Evolutionary conservation across 2,888 invertebrate genomes (phyloP).

Genomic region (Acrobasis consociella): DNA sequence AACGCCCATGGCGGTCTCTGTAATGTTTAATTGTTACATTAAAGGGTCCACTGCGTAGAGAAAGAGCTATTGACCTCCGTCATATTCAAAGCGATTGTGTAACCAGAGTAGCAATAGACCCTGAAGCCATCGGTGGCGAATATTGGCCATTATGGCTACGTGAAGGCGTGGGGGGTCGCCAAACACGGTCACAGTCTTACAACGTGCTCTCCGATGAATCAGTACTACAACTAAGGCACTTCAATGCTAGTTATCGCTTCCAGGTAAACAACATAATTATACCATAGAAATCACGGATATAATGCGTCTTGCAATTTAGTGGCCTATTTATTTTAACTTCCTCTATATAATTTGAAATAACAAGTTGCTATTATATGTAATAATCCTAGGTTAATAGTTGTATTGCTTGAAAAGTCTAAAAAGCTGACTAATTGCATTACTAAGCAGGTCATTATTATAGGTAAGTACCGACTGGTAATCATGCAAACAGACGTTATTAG

Average conservation of each 20-base stretch:
- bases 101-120: conserved; percentile 52
- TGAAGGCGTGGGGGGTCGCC: conserved; percentile 71
- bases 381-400: conserved; percentile 28
- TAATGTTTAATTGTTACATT: conserved; percentile 30
- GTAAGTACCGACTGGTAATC: conserved; percentile 1
- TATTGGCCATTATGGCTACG: conserved; percentile 68
- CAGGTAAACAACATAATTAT: conserved; percentile 45
- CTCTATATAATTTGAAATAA: conserved; percentile 35
- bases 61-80: conserved; percentile 57
- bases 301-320: conserved; percentile 40
- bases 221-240: conserved; percentile 20
- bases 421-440: conserved; percentile 23
- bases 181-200: conserved; percentile 42
- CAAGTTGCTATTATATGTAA: conserved; percentile 34
- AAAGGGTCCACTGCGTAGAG: conserved; percentile 36
- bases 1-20: conserved; percentile 95
- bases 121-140: conserved; percentile 56
- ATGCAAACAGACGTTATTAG: conserved; percentile 3
- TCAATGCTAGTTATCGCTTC: conserved; percentile 26
- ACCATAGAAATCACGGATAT: conserved; percentile 40
- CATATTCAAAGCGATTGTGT: conserved; percentile 54
- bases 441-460: conserved; percentile 8
- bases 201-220: conserved; percentile 40
- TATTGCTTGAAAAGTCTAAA: conserved; percentile 32
- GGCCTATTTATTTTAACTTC: conserved; percentile 39